Percentiles rank a stretch among this genome's conserved stretches.
Evolutionary conservation across 1,140 invertebrate genomes (phyloP).

Genomic region (Atta colombica): DNA sequence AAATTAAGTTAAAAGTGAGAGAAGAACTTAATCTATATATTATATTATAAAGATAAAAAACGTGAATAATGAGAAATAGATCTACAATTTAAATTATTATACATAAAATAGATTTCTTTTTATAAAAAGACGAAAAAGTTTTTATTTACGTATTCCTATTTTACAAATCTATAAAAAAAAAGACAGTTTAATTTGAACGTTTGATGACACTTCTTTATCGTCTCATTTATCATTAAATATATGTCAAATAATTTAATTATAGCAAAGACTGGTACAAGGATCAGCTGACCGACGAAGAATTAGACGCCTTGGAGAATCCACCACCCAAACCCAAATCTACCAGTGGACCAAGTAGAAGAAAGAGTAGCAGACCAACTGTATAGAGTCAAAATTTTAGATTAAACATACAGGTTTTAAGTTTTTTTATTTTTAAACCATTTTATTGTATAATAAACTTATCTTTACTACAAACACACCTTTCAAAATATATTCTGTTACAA

Average conservation of each 20-base stretch:
- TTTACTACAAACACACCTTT: constrained; percentile 43
- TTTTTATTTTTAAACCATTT: constrained; percentile 34
- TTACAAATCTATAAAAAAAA: neutral
- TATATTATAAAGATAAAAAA: neutral
- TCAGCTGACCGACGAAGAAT: constrained; percentile 92
- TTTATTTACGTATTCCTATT: neutral
- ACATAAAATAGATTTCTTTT: neutral
- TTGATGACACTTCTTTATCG: neutral
- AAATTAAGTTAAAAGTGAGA: neutral
- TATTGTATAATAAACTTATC: constrained; percentile 62
- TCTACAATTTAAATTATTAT: neutral
- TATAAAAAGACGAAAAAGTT: neutral
- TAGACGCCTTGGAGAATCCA: constrained; percentile 92
- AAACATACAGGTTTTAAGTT: constrained; percentile 56
- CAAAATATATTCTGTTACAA: constrained; percentile 7
- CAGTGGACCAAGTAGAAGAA: constrained; percentile 87
- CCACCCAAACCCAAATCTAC: constrained; percentile 88
- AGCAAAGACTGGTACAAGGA: constrained; percentile 96
- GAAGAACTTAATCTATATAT: neutral
- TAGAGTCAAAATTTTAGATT: constrained; percentile 56
- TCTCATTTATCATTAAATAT: constrained; percentile 15
- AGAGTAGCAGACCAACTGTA: constrained; percentile 72
- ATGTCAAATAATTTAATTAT: constrained; percentile 76
- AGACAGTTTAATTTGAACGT: neutral
- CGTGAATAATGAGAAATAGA: neutral